Evolutionary conservation across 2,888 invertebrate species (phyloP).

Genomic region (Caenorhabditis macrosperma): DNA sequence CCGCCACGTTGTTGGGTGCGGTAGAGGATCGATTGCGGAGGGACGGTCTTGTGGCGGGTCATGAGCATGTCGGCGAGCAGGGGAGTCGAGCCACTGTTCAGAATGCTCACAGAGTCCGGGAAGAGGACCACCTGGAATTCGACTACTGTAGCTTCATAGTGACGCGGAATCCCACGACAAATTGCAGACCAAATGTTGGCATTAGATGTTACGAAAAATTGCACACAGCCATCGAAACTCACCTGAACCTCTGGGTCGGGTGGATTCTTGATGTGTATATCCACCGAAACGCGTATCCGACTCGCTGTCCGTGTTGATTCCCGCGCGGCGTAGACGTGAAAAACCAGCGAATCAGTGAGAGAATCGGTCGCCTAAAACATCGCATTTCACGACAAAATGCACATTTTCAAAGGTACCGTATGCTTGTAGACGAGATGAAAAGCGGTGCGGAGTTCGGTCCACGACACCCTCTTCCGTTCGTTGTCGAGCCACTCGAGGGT

Average conservation of each 20-base stretch:
- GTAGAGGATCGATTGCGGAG: conserved; percentile 68
- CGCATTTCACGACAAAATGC: background rate
- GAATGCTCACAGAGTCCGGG: conserved; percentile 63
- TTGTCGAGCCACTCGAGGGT: conserved; percentile 65
- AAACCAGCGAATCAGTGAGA: conserved; percentile 69
- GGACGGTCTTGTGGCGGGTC: conserved; percentile 68
- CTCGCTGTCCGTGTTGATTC: conserved; percentile 67
- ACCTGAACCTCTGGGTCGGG: conserved; percentile 64
- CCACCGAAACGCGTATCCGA: conserved; percentile 66
- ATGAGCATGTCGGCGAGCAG: conserved; percentile 68
- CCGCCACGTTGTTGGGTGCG: conserved; percentile 58
- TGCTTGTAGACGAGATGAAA: conserved; percentile 63
- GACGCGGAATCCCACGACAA: no score
- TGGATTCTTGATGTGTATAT: conserved; percentile 58
- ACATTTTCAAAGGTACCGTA: conserved; percentile 30
- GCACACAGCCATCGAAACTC: background rate
- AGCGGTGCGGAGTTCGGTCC: conserved; percentile 68
- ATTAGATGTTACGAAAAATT: background rate
- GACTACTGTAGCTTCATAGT: no score
- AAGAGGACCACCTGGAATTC: conserved; percentile 66
- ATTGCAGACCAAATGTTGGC: no score
- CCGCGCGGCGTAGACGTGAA: conserved; percentile 72
- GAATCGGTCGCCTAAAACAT: conserved; percentile 59
- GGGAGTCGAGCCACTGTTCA: conserved; percentile 69
- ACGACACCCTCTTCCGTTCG: conserved; percentile 47